Evolutionary conservation across 2,888 invertebrate genomes (phyloP).

Genomic region (Leptinotarsa haldemani): DNA sequence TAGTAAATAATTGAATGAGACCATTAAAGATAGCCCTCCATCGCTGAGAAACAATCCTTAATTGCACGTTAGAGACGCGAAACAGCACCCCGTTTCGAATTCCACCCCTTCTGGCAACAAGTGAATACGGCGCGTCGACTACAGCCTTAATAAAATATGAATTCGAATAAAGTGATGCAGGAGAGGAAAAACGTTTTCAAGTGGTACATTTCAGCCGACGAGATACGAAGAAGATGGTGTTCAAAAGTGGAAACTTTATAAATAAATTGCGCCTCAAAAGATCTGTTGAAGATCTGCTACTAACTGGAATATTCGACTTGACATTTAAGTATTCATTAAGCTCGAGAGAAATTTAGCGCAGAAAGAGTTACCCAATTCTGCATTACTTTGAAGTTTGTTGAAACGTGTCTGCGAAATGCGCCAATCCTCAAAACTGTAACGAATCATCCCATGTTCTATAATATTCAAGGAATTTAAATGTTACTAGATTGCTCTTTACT

Average conservation of each 20-base stretch:
- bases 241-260: slow-evolving; percentile 19
- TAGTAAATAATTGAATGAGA: too few relatives aligned
- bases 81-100: neutral
- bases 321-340: slow-evolving; percentile 16
- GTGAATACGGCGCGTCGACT: slow-evolving; percentile 5
- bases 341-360: neutral
- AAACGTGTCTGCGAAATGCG: neutral
- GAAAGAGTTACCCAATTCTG: neutral
- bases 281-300: slow-evolving; percentile 25
- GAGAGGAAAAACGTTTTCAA: slow-evolving; percentile 15
- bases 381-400: neutral
- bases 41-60: neutral
- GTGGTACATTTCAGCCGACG: slow-evolving; percentile 16
- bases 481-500: too few relatives aligned
- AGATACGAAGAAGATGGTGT: slow-evolving; percentile 18
- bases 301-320: slow-evolving; percentile 22
- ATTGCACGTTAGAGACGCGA: neutral
- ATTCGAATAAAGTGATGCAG: slow-evolving; percentile 15
- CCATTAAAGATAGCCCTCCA: too few relatives aligned
- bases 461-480: too few relatives aligned
- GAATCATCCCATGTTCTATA: neutral
- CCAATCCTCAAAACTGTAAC: neutral
- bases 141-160: slow-evolving; percentile 20
- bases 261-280: slow-evolving; percentile 23
- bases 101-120: slow-evolving; percentile 1